Percentiles rank a stretch among this genome's conserved stretches.
These are phyloP conservation scores for Phaethon lepturus DNA, from an alignment of 2,113 vertebrate genomes.

Conservation along the genomic window DNA sequence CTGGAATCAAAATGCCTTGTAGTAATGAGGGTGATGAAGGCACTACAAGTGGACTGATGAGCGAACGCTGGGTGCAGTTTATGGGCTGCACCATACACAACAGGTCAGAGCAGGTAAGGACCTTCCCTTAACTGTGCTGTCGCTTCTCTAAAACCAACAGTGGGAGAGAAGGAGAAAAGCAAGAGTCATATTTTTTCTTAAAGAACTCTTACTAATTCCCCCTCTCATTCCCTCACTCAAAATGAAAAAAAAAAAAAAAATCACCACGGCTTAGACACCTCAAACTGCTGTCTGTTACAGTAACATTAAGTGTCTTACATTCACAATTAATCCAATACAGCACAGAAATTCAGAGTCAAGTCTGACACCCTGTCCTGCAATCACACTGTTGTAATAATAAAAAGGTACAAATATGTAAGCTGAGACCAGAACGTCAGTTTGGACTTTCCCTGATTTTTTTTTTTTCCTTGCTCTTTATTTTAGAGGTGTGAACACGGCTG, in stretches of 20 bases:
- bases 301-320: background rate
- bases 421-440: background rate
- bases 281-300: background rate
- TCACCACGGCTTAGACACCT: background rate
- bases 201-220: background rate
- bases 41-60: background rate
- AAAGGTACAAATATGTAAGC: background rate
- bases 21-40: background rate
- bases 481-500: background rate
- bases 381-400: background rate
- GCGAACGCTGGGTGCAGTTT: background rate
- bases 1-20: background rate
- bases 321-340: background rate
- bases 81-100: fast-evolving
- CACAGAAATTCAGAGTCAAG: background rate
- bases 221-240: background rate
- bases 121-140: background rate
- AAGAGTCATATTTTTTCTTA: background rate
- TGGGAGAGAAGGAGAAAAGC: background rate
- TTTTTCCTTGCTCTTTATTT: background rate
- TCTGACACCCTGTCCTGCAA: background rate
- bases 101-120: background rate
- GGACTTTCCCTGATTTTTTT: background rate
- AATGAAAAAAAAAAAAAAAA: background rate
- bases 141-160: background rate